phyloP scores from a whole-genome alignment of 2,888 invertebrate genomes.

The Lasioglossum leucozonium region DNA sequence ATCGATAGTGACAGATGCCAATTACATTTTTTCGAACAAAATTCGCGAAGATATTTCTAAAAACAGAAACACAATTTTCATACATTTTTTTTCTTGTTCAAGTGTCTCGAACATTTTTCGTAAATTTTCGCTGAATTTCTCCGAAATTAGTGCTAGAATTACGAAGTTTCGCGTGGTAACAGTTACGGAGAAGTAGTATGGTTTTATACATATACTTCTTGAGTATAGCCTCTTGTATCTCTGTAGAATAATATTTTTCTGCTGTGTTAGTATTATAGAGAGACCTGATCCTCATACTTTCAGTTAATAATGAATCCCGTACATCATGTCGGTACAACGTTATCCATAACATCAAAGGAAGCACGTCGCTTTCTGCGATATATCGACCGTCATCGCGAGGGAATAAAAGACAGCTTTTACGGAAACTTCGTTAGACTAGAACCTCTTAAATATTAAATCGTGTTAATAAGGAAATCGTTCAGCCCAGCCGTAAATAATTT shows the following conservation, averaged over 20 bases:
- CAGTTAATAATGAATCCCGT: conserved; percentile 5
- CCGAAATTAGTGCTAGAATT: not conserved
- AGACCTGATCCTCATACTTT: not conserved
- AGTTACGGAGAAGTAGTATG: no score
- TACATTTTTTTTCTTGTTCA: not conserved
- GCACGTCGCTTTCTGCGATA: not conserved
- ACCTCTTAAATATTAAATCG: not conserved
- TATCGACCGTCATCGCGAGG: not conserved
- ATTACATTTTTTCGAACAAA: not conserved
- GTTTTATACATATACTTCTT: not conserved
- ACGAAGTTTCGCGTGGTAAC: no score
- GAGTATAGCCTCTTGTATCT: not conserved
- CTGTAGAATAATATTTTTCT: not conserved
- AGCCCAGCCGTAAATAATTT: not conserved
- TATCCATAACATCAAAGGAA: not conserved
- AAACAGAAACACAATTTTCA: not conserved
- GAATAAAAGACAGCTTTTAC: not conserved
- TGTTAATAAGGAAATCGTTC: not conserved
- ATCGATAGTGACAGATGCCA: not conserved
- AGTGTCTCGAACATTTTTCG: not conserved
- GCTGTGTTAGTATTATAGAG: not conserved
- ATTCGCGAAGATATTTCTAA: not conserved
- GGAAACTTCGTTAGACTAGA: not conserved
- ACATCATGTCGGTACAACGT: not conserved
- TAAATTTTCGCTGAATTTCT: not conserved